A percentile compares a stretch with the other conserved stretches of the same genome.
phyloP scores from a whole-genome alignment of 1,140 invertebrate genomes.

The Caerostris darwini region DNA sequence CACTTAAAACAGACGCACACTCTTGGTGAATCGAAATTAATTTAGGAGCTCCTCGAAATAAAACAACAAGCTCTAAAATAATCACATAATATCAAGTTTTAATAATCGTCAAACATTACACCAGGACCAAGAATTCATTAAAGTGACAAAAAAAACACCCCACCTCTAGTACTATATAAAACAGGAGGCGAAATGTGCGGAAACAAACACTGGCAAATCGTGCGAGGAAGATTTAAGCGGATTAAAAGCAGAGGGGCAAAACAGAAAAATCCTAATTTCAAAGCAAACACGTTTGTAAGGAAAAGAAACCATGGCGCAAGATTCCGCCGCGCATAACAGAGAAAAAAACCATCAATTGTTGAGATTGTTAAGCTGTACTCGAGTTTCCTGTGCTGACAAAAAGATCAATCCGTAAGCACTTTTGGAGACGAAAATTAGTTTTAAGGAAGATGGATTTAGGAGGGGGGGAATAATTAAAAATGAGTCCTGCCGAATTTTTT shows the following conservation, averaged over 20 bases:
- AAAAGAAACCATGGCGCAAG: background rate
- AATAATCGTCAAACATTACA: conserved; percentile 51
- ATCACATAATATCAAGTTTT: conserved; percentile 54
- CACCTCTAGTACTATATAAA: background rate
- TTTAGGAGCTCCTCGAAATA: background rate
- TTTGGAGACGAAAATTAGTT: conserved; percentile 42
- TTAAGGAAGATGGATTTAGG: conserved; percentile 47
- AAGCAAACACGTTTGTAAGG: conserved; percentile 15
- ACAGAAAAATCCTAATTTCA: conserved; percentile 22
- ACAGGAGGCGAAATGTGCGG: background rate
- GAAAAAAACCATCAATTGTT: conserved; percentile 32
- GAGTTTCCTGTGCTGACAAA: conserved; percentile 15
- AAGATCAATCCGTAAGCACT: conserved; percentile 7
- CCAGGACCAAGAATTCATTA: conserved; percentile 14
- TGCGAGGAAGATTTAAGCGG: conserved; percentile 25
- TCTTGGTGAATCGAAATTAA: conserved; percentile 25
- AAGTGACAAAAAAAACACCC: background rate
- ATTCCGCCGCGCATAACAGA: background rate
- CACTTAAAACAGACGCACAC: background rate
- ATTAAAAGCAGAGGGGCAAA: background rate
- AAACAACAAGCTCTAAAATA: conserved; percentile 8
- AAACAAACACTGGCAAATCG: conserved; percentile 22
- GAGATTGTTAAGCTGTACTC: conserved; percentile 32
- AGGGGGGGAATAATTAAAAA: conserved; percentile 46
- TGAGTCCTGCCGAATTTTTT: background rate